These are phyloP conservation scores for Hypomecis punctinalis DNA, from an alignment of 2,888 invertebrate species.

Conservation along the genomic window DNA sequence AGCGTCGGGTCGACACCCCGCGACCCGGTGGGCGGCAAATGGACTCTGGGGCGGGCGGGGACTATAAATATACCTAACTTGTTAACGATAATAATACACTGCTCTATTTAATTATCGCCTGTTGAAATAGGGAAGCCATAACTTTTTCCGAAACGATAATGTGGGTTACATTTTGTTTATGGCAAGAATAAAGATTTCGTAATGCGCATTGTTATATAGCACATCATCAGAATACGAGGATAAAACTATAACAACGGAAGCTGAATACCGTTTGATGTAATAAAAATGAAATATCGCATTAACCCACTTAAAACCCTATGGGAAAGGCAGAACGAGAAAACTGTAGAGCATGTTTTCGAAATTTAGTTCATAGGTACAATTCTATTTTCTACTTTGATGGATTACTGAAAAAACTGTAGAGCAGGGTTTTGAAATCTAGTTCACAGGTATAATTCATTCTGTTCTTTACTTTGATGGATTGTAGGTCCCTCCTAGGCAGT, in stretches of 20 bases:
- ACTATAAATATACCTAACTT: constrained; percentile 73
- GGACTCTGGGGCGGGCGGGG: constrained; percentile 64
- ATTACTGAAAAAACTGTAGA: too few relatives aligned
- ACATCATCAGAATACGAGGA: constrained; percentile 15
- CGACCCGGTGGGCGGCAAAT: constrained; percentile 72
- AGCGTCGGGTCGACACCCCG: constrained; percentile 67
- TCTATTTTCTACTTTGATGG: too few relatives aligned
- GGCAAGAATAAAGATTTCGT: constrained; percentile 38
- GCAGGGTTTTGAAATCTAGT: too few relatives aligned
- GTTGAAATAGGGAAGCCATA: constrained; percentile 55
- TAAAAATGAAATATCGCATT: constrained; percentile 12
- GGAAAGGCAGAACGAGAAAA: too few relatives aligned
- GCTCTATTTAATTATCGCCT: constrained; percentile 68
- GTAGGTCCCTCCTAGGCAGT: background rate
- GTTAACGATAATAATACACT: constrained; percentile 70
- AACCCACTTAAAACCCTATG: constrained; percentile 13
- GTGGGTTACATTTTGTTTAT: constrained; percentile 44
- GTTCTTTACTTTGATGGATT: too few relatives aligned
- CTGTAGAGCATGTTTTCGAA: too few relatives aligned
- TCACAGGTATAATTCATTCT: too few relatives aligned
- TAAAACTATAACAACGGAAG: constrained; percentile 32
- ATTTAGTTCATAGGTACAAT: too few relatives aligned
- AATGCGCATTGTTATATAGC: constrained; percentile 34
- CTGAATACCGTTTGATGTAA: constrained; percentile 20
- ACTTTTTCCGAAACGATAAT: constrained; percentile 40